Evolutionary conservation across 1,140 invertebrate species (phyloP).

Genomic region (Watersipora subatra): DNA sequence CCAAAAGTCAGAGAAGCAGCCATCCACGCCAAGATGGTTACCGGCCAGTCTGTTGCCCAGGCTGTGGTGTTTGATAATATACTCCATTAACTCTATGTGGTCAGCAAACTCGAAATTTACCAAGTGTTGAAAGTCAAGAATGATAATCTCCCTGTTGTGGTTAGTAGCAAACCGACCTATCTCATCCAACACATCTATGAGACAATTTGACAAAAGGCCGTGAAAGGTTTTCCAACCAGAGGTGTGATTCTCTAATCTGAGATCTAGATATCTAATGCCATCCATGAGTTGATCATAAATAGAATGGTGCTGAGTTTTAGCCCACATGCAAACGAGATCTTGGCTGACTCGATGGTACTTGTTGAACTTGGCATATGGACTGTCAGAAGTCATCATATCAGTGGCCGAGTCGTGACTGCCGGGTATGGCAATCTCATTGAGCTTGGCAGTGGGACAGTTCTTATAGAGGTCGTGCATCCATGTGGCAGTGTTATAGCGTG

Average conservation of each 20-base stretch:
- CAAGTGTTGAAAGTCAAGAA: background rate
- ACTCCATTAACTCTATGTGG: background rate
- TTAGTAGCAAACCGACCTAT: background rate
- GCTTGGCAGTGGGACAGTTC: background rate
- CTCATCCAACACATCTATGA: background rate
- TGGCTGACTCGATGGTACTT: background rate
- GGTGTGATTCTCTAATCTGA: background rate
- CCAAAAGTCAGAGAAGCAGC: background rate
- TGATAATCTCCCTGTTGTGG: background rate
- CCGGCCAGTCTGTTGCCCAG: background rate
- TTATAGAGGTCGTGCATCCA: conserved; percentile 2
- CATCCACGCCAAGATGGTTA: background rate
- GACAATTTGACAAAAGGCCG: background rate
- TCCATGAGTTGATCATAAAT: conserved; percentile 1
- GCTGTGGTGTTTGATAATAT: background rate
- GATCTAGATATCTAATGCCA: background rate
- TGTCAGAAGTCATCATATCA: background rate
- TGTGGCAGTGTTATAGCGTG: background rate
- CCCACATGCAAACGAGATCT: background rate
- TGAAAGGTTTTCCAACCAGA: background rate
- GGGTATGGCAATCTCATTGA: background rate
- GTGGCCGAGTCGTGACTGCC: conserved; percentile 3
- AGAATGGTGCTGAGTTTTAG: background rate
- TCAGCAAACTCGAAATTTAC: background rate
- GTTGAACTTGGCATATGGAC: background rate